phyloP scores from a whole-genome alignment of 1,140 invertebrate genomes.

The Papilio machaon region DNA sequence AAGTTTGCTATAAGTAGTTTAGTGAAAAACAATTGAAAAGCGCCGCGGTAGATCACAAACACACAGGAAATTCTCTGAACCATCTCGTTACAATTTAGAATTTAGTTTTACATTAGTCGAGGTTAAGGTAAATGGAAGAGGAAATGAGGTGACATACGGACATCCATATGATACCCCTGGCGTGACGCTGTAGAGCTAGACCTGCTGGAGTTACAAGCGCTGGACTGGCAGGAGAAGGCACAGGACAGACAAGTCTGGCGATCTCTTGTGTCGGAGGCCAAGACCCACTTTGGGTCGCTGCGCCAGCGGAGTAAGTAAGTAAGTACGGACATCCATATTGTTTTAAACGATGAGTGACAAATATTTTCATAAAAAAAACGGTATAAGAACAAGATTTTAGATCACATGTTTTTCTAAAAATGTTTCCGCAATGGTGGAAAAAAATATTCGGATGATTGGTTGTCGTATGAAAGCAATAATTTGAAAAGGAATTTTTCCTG shows the following conservation, averaged over 20 bases:
- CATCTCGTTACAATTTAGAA: constrained; percentile 18
- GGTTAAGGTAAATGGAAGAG: neutral
- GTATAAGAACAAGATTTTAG: no score
- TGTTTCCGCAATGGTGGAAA: no score
- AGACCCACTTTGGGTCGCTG: no score
- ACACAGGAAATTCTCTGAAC: neutral
- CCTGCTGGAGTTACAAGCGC: no score
- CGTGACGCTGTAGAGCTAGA: no score
- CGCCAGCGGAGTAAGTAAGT: no score
- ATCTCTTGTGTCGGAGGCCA: no score
- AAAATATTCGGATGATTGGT: neutral
- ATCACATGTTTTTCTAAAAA: neutral
- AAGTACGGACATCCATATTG: neutral
- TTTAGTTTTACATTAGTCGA: neutral
- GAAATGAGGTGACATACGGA: neutral
- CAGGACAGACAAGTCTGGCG: no score
- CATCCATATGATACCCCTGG: no score
- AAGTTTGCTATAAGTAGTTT: neutral
- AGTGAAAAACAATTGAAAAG: constrained; percentile 1
- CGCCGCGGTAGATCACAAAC: neutral
- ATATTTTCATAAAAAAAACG: no score
- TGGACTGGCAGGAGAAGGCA: no score
- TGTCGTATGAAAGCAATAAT: neutral
- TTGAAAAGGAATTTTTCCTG: neutral
- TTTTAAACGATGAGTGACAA: no score